Evolutionary conservation across 2,797 vertebrate genomes (phyloP).

Genomic region (Margarornis squamiger): DNA sequence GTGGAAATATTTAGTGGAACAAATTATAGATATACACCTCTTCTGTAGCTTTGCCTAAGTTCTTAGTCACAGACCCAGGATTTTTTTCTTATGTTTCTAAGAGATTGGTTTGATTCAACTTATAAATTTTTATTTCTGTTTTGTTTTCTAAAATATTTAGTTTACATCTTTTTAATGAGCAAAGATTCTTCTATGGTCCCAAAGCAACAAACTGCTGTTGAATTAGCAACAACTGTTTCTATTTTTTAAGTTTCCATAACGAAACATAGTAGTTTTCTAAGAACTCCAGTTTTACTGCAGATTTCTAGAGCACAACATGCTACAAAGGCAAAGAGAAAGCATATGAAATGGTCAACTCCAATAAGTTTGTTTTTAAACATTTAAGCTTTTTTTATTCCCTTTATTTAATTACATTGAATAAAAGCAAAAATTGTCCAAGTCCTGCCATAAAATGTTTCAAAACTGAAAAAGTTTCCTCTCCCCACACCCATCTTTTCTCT

Average conservation of each 20-base stretch:
- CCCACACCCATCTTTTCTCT: not conserved
- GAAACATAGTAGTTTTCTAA: not conserved
- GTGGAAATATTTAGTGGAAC: constrained; percentile 8
- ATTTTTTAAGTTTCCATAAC: not conserved
- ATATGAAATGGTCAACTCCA: not conserved
- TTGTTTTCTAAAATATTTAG: not conserved
- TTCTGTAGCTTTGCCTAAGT: not conserved
- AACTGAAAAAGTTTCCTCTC: not conserved
- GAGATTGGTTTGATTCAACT: not conserved
- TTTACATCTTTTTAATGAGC: not conserved
- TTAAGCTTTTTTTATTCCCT: not conserved
- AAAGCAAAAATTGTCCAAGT: not conserved
- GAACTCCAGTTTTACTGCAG: not conserved
- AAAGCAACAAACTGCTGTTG: not conserved
- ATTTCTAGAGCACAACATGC: not conserved
- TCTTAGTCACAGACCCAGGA: not conserved
- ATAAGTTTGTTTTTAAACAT: not conserved
- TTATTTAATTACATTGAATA: not conserved
- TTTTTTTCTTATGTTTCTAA: not conserved
- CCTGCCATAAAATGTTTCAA: not conserved
- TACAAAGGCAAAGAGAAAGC: not conserved
- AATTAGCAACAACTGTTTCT: not conserved
- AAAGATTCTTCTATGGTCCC: not conserved
- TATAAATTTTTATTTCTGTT: not conserved
- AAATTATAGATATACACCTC: not conserved